Evolutionary conservation across 2,113 vertebrate genomes (phyloP).

Genomic region (Rhinolophus ferrumequinum): DNA sequence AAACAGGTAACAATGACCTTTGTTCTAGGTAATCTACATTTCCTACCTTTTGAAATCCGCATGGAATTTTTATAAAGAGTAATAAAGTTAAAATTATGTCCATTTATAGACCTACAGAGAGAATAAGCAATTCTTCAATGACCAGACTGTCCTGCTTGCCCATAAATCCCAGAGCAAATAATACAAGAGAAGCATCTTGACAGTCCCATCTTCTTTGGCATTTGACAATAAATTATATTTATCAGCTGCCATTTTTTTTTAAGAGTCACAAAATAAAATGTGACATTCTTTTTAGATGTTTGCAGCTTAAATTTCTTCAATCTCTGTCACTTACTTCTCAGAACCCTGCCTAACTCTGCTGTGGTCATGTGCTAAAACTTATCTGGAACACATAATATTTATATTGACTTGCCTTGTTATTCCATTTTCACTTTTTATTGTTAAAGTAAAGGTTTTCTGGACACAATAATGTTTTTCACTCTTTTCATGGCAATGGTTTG

Average conservation of each 20-base stretch:
- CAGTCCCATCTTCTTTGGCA: neutral
- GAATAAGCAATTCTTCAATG: neutral
- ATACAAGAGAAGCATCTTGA: neutral
- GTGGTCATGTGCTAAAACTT: conserved; percentile 20
- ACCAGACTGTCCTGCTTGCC: neutral
- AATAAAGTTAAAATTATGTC: neutral
- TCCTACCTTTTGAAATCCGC: neutral
- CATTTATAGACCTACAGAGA: neutral
- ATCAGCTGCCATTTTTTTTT: neutral
- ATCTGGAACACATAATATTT: conserved; percentile 52
- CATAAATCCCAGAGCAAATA: neutral
- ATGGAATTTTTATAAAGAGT: neutral
- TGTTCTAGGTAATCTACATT: neutral
- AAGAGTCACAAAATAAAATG: neutral
- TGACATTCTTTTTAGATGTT: conserved; percentile 11
- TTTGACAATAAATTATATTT: neutral
- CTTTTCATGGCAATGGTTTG: conserved; percentile 52
- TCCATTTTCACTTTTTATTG: conserved; percentile 56
- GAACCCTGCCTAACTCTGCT: neutral
- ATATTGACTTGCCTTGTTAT: conserved; percentile 44
- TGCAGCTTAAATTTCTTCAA: neutral
- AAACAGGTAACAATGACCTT: neutral
- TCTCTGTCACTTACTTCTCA: conserved; percentile 44
- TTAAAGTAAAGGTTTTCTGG: conserved; percentile 52
- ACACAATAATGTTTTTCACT: conserved; percentile 5